Conservation (phyloP, 2,113 vertebrate genomes). For the Sander vitreus region DNA sequence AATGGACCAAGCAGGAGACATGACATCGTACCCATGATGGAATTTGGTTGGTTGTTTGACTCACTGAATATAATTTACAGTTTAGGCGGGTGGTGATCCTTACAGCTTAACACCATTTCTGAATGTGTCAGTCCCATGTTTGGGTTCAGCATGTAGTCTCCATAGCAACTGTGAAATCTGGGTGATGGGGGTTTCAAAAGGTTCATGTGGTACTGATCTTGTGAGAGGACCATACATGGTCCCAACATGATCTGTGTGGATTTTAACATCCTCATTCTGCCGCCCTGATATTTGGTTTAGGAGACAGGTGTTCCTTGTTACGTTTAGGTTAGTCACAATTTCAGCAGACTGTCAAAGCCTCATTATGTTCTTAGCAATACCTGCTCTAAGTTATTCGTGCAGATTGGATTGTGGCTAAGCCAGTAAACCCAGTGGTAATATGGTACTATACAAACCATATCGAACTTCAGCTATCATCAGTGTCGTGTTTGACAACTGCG, state of each 20-base stretch:
- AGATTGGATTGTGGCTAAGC: constrained; percentile 27
- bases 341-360: constrained; percentile 38
- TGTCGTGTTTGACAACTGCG: constrained; percentile 6
- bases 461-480: constrained; percentile 32
- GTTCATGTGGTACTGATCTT: constrained; percentile 58
- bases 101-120: constrained; percentile 58
- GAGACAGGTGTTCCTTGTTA: constrained; percentile 67
- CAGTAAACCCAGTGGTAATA: constrained; percentile 26
- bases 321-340: constrained; percentile 52
- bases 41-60: constrained; percentile 69
- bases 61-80: constrained; percentile 68
- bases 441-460: constrained; percentile 35
- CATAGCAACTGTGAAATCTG: constrained; percentile 51
- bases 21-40: constrained; percentile 49
- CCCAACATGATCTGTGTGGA: constrained; percentile 36
- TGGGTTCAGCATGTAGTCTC: constrained; percentile 62
- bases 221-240: constrained; percentile 51
- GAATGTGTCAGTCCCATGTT: constrained; percentile 68
- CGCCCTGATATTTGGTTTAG: constrained; percentile 42
- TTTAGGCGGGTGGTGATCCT: constrained; percentile 53
- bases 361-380: constrained; percentile 18
- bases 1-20: constrained; percentile 39
- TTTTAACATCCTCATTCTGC: constrained; percentile 54
- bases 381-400: constrained; percentile 30
- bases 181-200: constrained; percentile 40